Evolutionary conservation across 2,888 invertebrate species (phyloP).

Genomic region (Pristionchus maxplancki): DNA sequence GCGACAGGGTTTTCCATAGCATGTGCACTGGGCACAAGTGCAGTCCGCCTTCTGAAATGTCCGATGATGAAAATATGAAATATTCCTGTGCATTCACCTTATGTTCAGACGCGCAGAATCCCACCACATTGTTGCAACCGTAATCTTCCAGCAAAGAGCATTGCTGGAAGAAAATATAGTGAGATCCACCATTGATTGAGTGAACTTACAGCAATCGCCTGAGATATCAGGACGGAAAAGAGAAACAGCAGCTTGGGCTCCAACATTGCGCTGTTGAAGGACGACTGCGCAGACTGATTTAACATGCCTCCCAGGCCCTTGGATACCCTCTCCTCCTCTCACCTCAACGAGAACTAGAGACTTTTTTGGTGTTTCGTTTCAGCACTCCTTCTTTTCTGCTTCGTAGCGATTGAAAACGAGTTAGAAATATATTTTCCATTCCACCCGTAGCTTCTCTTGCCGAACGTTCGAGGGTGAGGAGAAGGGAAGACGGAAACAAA

Average conservation of each 20-base stretch:
- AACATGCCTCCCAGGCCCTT: background rate
- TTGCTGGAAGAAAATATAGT: background rate
- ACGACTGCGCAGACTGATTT: background rate
- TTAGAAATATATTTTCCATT: too few relatives aligned
- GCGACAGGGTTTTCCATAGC: background rate
- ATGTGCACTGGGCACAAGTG: background rate
- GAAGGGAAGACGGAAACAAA: too few relatives aligned
- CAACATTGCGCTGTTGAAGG: background rate
- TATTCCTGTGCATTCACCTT: background rate
- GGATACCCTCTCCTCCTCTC: background rate
- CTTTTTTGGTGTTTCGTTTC: background rate
- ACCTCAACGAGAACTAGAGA: background rate
- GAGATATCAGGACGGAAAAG: background rate
- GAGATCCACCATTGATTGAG: background rate
- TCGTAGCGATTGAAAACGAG: too few relatives aligned
- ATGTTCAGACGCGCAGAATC: background rate
- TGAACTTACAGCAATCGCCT: background rate
- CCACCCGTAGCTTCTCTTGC: too few relatives aligned
- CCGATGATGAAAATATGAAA: too few relatives aligned
- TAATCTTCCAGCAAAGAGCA: background rate
- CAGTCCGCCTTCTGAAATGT: background rate
- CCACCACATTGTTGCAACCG: background rate
- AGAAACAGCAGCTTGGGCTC: background rate
- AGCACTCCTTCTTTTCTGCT: too few relatives aligned
- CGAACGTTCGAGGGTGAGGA: too few relatives aligned